Conservation (phyloP, 2,113 vertebrate species). For the Tauraco erythrolophus region DNA sequence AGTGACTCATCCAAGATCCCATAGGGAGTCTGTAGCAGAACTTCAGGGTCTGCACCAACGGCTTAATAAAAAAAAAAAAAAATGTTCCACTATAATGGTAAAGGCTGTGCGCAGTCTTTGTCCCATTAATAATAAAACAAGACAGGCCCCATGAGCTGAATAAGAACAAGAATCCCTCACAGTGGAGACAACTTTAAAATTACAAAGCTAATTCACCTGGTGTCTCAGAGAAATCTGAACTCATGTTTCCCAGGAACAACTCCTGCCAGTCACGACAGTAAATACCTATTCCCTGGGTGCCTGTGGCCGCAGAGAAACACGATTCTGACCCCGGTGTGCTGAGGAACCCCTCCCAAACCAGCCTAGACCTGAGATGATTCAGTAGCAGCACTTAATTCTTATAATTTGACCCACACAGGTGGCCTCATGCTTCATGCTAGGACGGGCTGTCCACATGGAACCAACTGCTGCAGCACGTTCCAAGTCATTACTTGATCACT, state of each 20-base stretch:
- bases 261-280: neutral
- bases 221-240: neutral
- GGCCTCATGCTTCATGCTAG: neutral
- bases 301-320: neutral
- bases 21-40: neutral
- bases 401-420: accelerated
- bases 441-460: accelerated
- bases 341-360: neutral
- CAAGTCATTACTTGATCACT: neutral
- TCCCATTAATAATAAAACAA: neutral
- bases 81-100: neutral
- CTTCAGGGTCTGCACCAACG: neutral
- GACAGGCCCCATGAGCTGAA: neutral
- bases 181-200: neutral
- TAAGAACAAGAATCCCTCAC: neutral
- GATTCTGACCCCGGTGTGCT: neutral
- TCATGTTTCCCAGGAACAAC: neutral
- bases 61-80: neutral
- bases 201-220: neutral
- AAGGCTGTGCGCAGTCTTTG: neutral
- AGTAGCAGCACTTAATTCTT: neutral
- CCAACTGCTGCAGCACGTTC: neutral
- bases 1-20: neutral
- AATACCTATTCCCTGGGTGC: neutral
- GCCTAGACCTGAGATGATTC: neutral